Evolutionary conservation across 1,140 invertebrate genomes (phyloP).

Genomic region (Charaxes varanes): DNA sequence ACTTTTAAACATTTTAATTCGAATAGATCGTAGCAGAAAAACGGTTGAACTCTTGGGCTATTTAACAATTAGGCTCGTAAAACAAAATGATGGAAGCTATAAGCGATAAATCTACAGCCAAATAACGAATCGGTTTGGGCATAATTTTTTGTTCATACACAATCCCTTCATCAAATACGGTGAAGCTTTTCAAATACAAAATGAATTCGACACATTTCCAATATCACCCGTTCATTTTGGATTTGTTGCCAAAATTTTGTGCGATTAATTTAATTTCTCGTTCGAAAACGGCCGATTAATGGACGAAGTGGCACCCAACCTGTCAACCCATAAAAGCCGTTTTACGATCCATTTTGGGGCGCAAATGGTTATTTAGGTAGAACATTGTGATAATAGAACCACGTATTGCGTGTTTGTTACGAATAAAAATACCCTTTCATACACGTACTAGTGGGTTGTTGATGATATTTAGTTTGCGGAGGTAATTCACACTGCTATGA

Average conservation of each 20-base stretch:
- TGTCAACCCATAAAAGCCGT: conserved; percentile 52
- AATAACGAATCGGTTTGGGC: no score
- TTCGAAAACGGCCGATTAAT: conserved; percentile 41
- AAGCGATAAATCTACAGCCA: no score
- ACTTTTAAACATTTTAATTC: no score
- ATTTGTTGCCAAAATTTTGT: conserved; percentile 19
- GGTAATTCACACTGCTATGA: background rate
- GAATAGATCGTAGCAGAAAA: no score
- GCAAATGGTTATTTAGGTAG: conserved; percentile 48
- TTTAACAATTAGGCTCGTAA: no score
- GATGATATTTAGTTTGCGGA: background rate
- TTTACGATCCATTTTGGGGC: conserved; percentile 48
- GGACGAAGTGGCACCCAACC: conserved; percentile 37
- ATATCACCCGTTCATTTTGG: conserved; percentile 18
- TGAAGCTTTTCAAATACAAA: conserved; percentile 12
- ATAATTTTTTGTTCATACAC: no score
- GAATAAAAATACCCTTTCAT: conserved; percentile 9
- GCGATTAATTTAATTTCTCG: conserved; percentile 51
- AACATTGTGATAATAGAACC: conserved; percentile 23
- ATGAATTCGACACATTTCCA: conserved; percentile 21
- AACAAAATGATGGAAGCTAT: no score
- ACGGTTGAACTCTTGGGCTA: no score
- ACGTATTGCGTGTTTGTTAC: conserved; percentile 24
- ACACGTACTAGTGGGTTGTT: background rate
- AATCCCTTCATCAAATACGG: conserved; percentile 7